These are phyloP conservation scores for Microcebus lehilahytsara DNA, from an alignment of 2,113 vertebrate species.

Conservation along the genomic window DNA sequence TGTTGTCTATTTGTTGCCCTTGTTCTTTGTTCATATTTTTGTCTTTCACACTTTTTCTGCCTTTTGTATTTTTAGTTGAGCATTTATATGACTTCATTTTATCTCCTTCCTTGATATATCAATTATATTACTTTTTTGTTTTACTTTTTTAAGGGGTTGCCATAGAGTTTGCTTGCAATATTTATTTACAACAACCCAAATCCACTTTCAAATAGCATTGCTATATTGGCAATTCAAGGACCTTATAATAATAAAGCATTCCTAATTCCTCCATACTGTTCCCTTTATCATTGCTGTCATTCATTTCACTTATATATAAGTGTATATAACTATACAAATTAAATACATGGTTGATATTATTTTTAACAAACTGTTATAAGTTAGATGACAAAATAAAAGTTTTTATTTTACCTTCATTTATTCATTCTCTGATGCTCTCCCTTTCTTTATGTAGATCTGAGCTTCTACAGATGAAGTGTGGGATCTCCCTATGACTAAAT, in stretches of 20 bases:
- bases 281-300: background rate
- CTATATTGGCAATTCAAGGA: background rate
- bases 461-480: background rate
- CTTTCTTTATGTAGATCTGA: background rate
- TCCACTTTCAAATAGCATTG: background rate
- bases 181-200: background rate
- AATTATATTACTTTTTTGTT: background rate
- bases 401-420: background rate
- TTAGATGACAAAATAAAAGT: background rate
- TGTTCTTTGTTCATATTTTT: background rate
- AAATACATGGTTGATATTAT: background rate
- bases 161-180: background rate
- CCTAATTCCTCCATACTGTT: background rate
- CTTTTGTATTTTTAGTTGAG: background rate
- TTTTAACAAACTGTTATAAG: background rate
- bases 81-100: background rate
- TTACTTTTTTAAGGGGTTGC: background rate
- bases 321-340: background rate
- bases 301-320: background rate
- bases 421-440: background rate
- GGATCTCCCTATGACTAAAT: background rate
- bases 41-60: background rate
- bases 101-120: background rate
- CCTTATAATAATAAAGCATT: background rate
- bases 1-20: background rate